Base-by-base conservation (phyloP, 2,888 invertebrate genomes). In the Malacosoma neustria region DNA sequence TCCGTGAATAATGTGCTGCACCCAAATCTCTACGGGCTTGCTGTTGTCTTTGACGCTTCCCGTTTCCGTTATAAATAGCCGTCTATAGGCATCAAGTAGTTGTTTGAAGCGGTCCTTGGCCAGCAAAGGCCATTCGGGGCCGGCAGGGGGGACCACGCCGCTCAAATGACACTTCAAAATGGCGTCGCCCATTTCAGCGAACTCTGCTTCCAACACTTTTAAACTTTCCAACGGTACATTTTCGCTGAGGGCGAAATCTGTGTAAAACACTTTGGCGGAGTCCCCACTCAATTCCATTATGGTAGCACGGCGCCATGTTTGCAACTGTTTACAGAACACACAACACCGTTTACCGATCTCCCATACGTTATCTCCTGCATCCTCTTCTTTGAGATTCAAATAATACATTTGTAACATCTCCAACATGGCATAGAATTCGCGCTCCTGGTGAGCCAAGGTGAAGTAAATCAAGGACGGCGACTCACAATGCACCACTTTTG, bases 71-170 rank as follows among this genome's bases (percentile, higher is more conserved):
- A 90, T 87, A 51, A 81, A 90, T 46, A 79, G 48, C 40, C 75
- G 63, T 4, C 77, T 72, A 56, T 89, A 89, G 0, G 71, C 74
- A 1, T 73, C 69, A 1, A 91, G 62, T 2, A 89, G 69, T 9
- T 88, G 87, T 32, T 77, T 74, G 1, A 93, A 79, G 45, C 77
- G 88, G 43, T 91, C 89, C 14, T 88, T 88, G 0, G 93, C 88
- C 1, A 89, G 56, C 0, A 79, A 75, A 0, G 89, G 87, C 92
- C 92, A 92, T 13, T 81, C 82, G 0, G 84, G 79, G 1, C 89
- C 90, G 1, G 92, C 91, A 0, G 92, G 91, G 0, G 95, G 91
- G 14, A 79, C 69, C 6, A 95, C 87, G 12, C 92, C 91, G 1
- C 88, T 89, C 35, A 96, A 62, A 58, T 91, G 91, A 43, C 94